These are phyloP conservation scores for Campaea margaritaria DNA, from an alignment of 2,888 invertebrate species.

Conservation along the genomic window DNA sequence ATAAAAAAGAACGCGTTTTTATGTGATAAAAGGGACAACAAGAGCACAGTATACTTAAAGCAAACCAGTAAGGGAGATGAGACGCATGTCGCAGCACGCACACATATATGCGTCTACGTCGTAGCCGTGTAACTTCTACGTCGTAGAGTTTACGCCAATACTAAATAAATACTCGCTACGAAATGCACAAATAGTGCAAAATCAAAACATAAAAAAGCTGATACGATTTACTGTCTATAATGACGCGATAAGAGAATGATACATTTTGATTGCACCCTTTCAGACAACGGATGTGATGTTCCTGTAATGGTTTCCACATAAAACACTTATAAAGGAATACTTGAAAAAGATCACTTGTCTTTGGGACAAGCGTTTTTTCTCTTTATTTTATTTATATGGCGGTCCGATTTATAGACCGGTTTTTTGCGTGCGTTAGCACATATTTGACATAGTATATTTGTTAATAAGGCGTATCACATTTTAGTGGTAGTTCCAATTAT, in stretches of 20 bases:
- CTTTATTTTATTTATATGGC: background rate
- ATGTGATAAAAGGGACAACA: slow-evolving; percentile 32
- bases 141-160: background rate
- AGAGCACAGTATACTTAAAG: background rate
- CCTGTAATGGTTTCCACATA: slow-evolving; percentile 25
- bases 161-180: no score
- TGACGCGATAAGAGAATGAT: slow-evolving; percentile 8
- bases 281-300: slow-evolving; percentile 18
- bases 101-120: background rate
- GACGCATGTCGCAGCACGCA: background rate
- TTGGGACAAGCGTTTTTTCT: slow-evolving; percentile 5
- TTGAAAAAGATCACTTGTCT: slow-evolving; percentile 10
- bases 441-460: no score
- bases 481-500: no score
- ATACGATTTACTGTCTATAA: slow-evolving; percentile 5
- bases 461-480: no score
- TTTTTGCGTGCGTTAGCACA: no score
- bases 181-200: no score
- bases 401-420: no score
- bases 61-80: slow-evolving; percentile 1
- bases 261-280: slow-evolving; percentile 38
- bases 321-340: slow-evolving; percentile 23
- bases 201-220: no score
- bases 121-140: background rate
- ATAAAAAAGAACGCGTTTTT: slow-evolving; percentile 57